These are phyloP conservation scores for Kudoa iwatai DNA, from an alignment of 30 jellyfish, hydroid and myxozoan genomes.

Conservation along the genomic window DNA sequence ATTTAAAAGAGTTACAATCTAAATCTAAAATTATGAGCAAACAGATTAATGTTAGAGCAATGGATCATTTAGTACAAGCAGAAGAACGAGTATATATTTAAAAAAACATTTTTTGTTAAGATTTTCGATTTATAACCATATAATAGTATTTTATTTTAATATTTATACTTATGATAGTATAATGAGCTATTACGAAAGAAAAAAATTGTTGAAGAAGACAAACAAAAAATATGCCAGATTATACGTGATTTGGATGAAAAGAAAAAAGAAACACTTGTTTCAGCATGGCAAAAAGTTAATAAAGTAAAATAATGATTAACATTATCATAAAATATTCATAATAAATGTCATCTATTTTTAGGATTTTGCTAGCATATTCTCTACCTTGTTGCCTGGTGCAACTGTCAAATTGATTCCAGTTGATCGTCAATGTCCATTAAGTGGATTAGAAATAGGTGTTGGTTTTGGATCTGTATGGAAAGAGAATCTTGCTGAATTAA, in stretches of 20 bases:
- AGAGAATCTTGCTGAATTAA: conserved; percentile 66
- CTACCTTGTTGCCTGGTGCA: conserved; percentile 80
- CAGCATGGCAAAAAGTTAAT: conserved; percentile 73
- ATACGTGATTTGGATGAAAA: conserved; percentile 43
- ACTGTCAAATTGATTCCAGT: conserved; percentile 59
- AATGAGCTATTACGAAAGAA: conserved; percentile 49
- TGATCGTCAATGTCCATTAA: conserved; percentile 31
- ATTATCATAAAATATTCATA: too few species aligned
- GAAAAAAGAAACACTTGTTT: conserved; percentile 33
- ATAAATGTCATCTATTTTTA: conserved; percentile 1
- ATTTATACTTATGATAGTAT: conserved; percentile 6
- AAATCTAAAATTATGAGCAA: conserved; percentile 32
- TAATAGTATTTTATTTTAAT: neutral
- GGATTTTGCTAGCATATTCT: conserved; percentile 83
- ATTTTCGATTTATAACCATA: neutral
- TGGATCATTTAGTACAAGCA: conserved; percentile 76
- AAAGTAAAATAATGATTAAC: too few species aligned
- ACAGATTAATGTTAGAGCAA: conserved; percentile 68
- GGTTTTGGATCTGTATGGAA: conserved; percentile 87
- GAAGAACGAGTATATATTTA: conserved; percentile 27
- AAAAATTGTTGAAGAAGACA: conserved; percentile 38
- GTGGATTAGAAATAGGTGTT: conserved; percentile 76
- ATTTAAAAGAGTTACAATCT: conserved; percentile 14
- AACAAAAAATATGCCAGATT: conserved; percentile 32
- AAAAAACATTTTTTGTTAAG: neutral